These are phyloP conservation scores for Philereme transversata DNA, from an alignment of 2,888 invertebrate genomes.

Conservation along the genomic window DNA sequence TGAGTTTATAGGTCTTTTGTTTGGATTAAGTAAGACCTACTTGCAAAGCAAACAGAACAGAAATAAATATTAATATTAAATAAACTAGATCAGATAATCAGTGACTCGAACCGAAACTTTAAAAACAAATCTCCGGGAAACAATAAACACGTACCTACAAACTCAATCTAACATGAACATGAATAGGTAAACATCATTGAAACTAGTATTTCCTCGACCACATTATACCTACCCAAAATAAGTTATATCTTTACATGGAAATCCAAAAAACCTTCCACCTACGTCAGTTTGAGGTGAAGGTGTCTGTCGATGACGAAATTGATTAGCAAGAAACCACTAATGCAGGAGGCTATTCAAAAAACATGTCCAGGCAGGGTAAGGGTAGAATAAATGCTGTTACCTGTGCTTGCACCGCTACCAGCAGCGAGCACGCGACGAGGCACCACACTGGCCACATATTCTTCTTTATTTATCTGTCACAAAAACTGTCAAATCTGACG, in stretches of 20 bases:
- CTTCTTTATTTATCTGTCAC: constrained; percentile 45
- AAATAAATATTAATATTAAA: not conserved
- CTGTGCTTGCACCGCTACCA: constrained; percentile 63
- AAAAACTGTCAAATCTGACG: constrained; percentile 55
- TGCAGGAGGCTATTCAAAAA: constrained; percentile 35
- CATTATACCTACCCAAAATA: constrained; percentile 1
- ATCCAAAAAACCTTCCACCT: constrained; percentile 34
- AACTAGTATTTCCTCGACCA: not conserved
- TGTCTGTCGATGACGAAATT: constrained; percentile 38
- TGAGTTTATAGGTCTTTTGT: too few species aligned
- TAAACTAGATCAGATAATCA: not conserved
- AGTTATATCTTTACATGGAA: constrained; percentile 14
- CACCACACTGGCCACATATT: constrained; percentile 67
- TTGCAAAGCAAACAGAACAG: too few species aligned
- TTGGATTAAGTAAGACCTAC: too few species aligned
- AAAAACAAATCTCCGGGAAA: constrained; percentile 4
- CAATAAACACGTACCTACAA: not conserved
- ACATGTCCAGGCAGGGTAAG: constrained; percentile 27
- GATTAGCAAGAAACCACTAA: constrained; percentile 40
- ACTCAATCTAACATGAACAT: not conserved
- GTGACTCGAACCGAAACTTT: not conserved
- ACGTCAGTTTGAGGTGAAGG: constrained; percentile 37
- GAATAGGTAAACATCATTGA: not conserved
- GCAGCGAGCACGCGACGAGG: constrained; percentile 59
- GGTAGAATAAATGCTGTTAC: constrained; percentile 45